Conservation (phyloP, 1,140 invertebrate genomes). For the Eurosta solidaginis region DNA sequence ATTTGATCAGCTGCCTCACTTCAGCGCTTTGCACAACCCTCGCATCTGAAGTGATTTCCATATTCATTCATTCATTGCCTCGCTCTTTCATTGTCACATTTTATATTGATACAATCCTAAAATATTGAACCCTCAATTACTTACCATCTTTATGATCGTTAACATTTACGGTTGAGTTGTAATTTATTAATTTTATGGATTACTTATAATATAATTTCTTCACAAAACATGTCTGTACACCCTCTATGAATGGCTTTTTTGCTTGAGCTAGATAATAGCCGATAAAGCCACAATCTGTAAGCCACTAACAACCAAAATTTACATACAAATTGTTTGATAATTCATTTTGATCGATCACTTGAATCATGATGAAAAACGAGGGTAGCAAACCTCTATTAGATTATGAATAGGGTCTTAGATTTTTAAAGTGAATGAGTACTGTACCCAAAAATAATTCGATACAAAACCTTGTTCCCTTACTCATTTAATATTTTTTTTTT, state of each 20-base stretch:
- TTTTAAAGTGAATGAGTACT: too few relatives aligned
- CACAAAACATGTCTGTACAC: neutral
- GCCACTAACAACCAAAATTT: neutral
- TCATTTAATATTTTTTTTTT: too few relatives aligned
- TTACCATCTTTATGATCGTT: neutral
- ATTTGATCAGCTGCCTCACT: conserved; percentile 3
- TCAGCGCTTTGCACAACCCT: neutral
- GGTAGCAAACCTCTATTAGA: neutral
- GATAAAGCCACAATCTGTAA: neutral
- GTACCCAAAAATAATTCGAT: too few relatives aligned
- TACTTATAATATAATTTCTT: neutral
- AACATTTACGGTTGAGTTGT: neutral
- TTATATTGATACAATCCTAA: neutral
- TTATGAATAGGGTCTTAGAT: neutral
- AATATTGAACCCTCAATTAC: neutral
- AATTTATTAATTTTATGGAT: neutral
- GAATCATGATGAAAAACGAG: neutral
- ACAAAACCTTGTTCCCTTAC: too few relatives aligned
- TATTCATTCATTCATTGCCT: neutral
- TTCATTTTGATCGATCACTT: conserved; percentile 4
- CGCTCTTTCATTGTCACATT: neutral
- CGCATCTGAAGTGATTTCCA: neutral
- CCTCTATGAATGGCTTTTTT: neutral
- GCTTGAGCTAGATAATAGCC: neutral
- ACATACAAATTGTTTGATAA: too few relatives aligned